phyloP scores from a whole-genome alignment of 2,888 invertebrate genomes.

The Temnothorax rugatulus region DNA sequence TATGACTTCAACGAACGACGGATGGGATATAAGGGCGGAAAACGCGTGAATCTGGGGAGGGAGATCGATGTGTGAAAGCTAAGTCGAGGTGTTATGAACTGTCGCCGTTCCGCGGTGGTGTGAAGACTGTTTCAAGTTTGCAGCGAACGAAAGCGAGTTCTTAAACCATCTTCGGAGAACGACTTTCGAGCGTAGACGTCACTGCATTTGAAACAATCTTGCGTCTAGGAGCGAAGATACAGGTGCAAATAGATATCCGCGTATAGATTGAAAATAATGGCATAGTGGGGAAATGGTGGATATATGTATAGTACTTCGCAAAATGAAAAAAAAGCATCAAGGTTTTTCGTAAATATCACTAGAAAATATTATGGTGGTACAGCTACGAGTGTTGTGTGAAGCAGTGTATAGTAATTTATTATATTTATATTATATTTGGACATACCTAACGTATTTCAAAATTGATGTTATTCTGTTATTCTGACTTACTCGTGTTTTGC shows the following conservation, averaged over 20 bases:
- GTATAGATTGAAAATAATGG: conserved; percentile 2
- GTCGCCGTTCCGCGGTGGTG: neutral
- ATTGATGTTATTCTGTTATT: conserved; percentile 48
- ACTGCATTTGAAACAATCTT: conserved; percentile 28
- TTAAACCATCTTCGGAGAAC: neutral
- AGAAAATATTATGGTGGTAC: conserved; percentile 4
- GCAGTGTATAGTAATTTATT: conserved; percentile 19
- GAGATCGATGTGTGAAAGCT: conserved; percentile 51
- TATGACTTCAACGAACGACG: conserved; percentile 1
- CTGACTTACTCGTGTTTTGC: conserved; percentile 12
- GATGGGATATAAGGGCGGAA: conserved; percentile 15
- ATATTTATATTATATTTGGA: neutral
- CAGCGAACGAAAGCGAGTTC: conserved; percentile 22
- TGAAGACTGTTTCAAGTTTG: conserved; percentile 46
- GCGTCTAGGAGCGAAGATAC: neutral
- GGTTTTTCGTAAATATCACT: conserved; percentile 19
- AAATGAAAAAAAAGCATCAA: conserved; percentile 1
- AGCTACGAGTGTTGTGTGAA: conserved; percentile 8
- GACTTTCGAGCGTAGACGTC: neutral
- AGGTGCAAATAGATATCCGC: conserved; percentile 14
- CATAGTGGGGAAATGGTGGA: neutral
- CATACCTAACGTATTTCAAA: conserved; percentile 9
- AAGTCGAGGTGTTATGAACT: conserved; percentile 51
- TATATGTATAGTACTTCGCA: conserved; percentile 1
- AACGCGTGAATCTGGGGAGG: conserved; percentile 3